Base-by-base conservation (phyloP, 2,113 vertebrate genomes). In the Vulpes vulpes region DNA sequence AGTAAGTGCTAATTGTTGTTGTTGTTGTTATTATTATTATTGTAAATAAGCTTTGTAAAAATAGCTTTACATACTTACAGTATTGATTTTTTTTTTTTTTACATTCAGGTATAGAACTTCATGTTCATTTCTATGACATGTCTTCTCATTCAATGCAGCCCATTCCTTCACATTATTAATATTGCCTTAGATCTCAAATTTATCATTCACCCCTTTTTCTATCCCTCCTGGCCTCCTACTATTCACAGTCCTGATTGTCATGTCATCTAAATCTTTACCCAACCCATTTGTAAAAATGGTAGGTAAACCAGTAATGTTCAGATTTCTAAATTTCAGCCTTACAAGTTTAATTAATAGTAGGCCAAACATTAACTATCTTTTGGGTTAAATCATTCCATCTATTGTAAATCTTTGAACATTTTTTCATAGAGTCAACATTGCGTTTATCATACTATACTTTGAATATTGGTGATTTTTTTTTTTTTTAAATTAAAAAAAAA, bases 141-240 rank as follows among this genome's bases (percentile, higher is more conserved):
- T 53, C 22, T 55, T 89, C 59, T 89, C 94, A 11, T 83, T 81
- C 94, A 92, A n/a, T 92, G n/a, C 15, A 94, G 22, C 15, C 64
- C 23, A 83, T 90, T 22, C 3, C 49, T 93, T 27, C 11, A 89
- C 16, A 49, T 59, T 96, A 43, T 38, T 69, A 62, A 79, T 69
- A 74, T 22, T 3, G 0, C 9, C 27, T 89, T 57, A 32, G 19
- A 88, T 67, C 10, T 80, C 25, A 69, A 3, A 80, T 92, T 69
- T 55, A 35, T 73, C 8, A 22, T 71, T 23, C 6, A 59, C 51
- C 15, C 38, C 62, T 17, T 74, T 27, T 35, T 89, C 16, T 80
- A 60, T 35, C 8, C 8, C 43, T 95, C 11, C 19, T 35, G 59
- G 17, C 10, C 19, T 84, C 15, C 8, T 22, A 62, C 35, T 80